Percentiles rank a stretch among this genome's conserved stretches.
These are phyloP conservation scores for Cataglyphis altisquamis DNA, from an alignment of 2,888 invertebrate species.

Conservation along the genomic window DNA sequence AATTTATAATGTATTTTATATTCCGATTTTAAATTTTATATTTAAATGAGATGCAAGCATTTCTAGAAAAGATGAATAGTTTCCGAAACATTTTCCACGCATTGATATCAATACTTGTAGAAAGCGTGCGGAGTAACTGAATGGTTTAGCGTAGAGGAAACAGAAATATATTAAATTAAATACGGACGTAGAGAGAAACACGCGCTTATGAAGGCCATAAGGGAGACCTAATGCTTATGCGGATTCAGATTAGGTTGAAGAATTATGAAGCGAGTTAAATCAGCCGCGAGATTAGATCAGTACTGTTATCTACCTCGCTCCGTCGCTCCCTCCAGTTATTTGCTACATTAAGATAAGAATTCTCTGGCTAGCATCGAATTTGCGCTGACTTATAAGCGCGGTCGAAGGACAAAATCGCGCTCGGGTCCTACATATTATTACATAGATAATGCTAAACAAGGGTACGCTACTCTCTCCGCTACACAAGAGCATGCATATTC, in stretches of 20 bases:
- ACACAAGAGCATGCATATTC: neutral
- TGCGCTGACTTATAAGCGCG: conserved; percentile 72
- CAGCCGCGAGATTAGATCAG: conserved; percentile 85
- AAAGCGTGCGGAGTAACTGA: neutral
- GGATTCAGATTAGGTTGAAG: conserved; percentile 85
- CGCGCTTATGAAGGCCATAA: conserved; percentile 69
- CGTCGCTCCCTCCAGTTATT: conserved; percentile 82
- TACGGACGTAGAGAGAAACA: conserved; percentile 76
- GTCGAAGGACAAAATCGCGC: conserved; percentile 55
- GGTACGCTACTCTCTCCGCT: neutral
- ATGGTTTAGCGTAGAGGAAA: neutral
- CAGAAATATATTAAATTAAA: conserved; percentile 81
- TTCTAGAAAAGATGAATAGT: neutral
- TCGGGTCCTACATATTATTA: neutral
- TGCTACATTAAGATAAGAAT: conserved; percentile 83
- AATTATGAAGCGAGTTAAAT: conserved; percentile 86
- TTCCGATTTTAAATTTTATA: neutral
- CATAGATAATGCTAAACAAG: conserved; percentile 23
- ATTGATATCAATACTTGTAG: neutral
- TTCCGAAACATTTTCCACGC: neutral
- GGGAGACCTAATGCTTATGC: conserved; percentile 81
- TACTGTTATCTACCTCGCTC: conserved; percentile 83
- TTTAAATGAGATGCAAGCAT: neutral
- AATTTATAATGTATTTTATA: neutral
- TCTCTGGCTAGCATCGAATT: conserved; percentile 77